Percentiles rank a stretch among this genome's conserved stretches.
phyloP scores from a whole-genome alignment of 2,797 vertebrate genomes.

The Myiotriccus ornatus region DNA sequence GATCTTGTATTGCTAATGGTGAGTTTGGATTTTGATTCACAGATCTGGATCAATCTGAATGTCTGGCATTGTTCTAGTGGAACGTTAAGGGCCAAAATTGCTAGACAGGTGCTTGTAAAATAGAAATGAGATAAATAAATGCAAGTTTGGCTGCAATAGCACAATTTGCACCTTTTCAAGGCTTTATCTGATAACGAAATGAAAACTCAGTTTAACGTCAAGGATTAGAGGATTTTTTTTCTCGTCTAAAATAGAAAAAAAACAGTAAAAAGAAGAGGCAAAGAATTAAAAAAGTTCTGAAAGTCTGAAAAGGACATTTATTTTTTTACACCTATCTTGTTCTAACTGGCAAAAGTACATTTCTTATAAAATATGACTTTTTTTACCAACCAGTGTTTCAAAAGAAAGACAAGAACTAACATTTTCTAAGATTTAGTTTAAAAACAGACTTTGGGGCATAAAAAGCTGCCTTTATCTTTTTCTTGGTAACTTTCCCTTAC shows the following conservation, averaged over 20 bases:
- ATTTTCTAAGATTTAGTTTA: not conserved
- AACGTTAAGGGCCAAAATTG: not conserved
- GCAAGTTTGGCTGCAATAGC: not conserved
- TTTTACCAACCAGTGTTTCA: not conserved
- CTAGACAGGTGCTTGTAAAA: not conserved
- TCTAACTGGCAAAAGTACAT: not conserved
- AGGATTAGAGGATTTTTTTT: not conserved
- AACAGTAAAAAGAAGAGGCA: not conserved
- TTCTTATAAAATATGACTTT: not conserved
- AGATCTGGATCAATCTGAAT: not conserved
- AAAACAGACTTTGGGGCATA: not conserved
- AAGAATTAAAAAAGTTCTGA: not conserved
- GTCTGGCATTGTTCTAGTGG: not conserved
- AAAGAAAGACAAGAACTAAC: not conserved
- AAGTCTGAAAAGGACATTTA: not conserved
- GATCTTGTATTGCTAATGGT: not conserved
- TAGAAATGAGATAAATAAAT: conserved; percentile 17
- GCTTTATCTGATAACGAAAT: not conserved
- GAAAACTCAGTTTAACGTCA: not conserved
- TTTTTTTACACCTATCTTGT: not conserved
- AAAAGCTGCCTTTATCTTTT: not conserved
- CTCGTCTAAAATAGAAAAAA: not conserved
- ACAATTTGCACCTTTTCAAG: not conserved
- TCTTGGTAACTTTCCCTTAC: not conserved
- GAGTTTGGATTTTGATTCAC: not conserved